These are phyloP conservation scores for Ochlodes sylvanus DNA, from an alignment of 2,888 invertebrate species.

Conservation along the genomic window DNA sequence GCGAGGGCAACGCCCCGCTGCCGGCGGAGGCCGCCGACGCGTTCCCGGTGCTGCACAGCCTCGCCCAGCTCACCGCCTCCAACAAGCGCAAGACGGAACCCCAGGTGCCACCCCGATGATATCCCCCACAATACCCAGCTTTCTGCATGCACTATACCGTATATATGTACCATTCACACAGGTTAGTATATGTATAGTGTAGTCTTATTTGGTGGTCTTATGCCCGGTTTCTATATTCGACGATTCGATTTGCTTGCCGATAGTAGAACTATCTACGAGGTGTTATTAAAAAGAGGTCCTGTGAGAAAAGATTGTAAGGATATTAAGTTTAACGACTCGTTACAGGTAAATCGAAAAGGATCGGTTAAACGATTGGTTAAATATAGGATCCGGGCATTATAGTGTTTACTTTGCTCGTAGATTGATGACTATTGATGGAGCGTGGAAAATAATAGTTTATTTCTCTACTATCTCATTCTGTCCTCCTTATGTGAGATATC, in stretches of 20 bases:
- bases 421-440: slow-evolving; percentile 4
- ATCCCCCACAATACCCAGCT: slow-evolving; percentile 48
- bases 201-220: background rate
- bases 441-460: background rate
- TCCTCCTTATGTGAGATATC: too few species aligned
- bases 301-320: too few species aligned
- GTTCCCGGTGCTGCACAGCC: slow-evolving; percentile 85
- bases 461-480: background rate
- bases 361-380: too few species aligned
- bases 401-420: slow-evolving; percentile 5
- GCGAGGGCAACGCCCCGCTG: slow-evolving; percentile 92
- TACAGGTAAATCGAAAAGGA: too few species aligned
- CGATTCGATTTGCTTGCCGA: too few species aligned
- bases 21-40: slow-evolving; percentile 81
- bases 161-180: slow-evolving; percentile 41
- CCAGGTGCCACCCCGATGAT: slow-evolving; percentile 67
- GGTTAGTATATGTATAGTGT: slow-evolving; percentile 43
- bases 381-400: too few species aligned
- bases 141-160: slow-evolving; percentile 59
- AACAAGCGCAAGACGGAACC: slow-evolving; percentile 78
- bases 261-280: too few species aligned
- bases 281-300: too few species aligned
- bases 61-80: slow-evolving; percentile 82
- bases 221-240: too few species aligned
- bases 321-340: too few species aligned